These are phyloP conservation scores for Helicoverpa zea DNA, from an alignment of 1,140 invertebrate species.

Conservation along the genomic window DNA sequence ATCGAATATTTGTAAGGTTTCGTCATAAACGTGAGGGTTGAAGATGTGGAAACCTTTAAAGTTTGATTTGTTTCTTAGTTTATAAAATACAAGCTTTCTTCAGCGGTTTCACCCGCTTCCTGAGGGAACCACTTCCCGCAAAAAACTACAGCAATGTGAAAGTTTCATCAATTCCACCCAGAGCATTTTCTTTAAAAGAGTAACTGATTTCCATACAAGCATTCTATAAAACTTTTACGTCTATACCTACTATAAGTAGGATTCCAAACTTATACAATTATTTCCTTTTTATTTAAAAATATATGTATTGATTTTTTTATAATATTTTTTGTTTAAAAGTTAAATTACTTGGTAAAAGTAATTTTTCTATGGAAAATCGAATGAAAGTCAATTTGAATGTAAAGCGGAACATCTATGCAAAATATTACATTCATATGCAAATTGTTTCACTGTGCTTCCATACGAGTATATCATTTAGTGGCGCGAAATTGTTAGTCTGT, in stretches of 20 bases:
- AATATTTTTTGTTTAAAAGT: background rate
- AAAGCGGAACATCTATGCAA: conserved; percentile 36
- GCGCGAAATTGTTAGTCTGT: conserved; percentile 25
- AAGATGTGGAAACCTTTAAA: conserved; percentile 46
- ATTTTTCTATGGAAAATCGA: conserved; percentile 10
- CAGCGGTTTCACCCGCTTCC: too few relatives aligned
- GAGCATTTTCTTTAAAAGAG: too few relatives aligned
- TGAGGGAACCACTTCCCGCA: too few relatives aligned
- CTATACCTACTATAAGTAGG: too few relatives aligned
- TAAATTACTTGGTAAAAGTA: background rate
- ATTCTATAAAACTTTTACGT: background rate
- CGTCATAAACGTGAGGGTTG: conserved; percentile 42
- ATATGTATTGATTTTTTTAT: background rate
- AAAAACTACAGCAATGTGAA: too few relatives aligned
- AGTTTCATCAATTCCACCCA: too few relatives aligned
- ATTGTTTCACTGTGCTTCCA: conserved; percentile 31
- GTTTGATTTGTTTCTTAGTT: conserved; percentile 29
- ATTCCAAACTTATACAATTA: background rate
- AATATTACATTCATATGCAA: conserved; percentile 37
- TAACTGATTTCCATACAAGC: too few relatives aligned
- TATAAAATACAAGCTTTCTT: background rate
- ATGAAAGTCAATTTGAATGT: conserved; percentile 44
- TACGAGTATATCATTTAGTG: conserved; percentile 16
- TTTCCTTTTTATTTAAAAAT: background rate
- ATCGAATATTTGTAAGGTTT: conserved; percentile 55